These are phyloP conservation scores for Kryptolebias ocellatus DNA, from an alignment of 2,797 vertebrate species.

Conservation along the genomic window DNA sequence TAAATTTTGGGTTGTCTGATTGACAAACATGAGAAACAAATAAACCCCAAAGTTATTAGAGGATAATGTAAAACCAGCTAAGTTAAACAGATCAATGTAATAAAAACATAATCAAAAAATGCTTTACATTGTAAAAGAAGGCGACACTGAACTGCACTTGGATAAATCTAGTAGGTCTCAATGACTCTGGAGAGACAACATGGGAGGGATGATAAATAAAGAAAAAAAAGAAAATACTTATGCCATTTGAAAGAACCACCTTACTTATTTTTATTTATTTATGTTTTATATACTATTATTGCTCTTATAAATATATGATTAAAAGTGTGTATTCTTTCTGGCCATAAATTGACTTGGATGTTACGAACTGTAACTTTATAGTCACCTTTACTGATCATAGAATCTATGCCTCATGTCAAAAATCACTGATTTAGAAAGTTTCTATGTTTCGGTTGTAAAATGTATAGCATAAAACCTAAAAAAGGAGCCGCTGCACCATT, in stretches of 20 bases:
- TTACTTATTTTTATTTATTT: too few relatives aligned
- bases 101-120: background rate
- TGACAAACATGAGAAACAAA: background rate
- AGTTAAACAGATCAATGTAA: background rate
- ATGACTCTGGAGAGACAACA: background rate
- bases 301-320: too few relatives aligned
- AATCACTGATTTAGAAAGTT: too few relatives aligned
- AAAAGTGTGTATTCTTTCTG: too few relatives aligned
- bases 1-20: background rate
- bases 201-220: background rate
- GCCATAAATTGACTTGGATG: too few relatives aligned
- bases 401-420: too few relatives aligned
- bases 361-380: too few relatives aligned
- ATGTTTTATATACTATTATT: too few relatives aligned
- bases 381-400: too few relatives aligned
- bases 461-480: background rate
- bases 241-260: too few relatives aligned
- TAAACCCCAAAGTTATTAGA: background rate
- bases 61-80: background rate
- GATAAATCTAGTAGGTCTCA: too few relatives aligned
- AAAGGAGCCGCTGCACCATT: background rate
- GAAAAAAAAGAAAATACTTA: background rate
- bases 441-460: background rate
- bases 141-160: background rate
- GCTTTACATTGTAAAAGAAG: background rate